Base-by-base conservation (phyloP, 35 echinoderm and acorn worm species). In the Lytechinus variegatus region DNA sequence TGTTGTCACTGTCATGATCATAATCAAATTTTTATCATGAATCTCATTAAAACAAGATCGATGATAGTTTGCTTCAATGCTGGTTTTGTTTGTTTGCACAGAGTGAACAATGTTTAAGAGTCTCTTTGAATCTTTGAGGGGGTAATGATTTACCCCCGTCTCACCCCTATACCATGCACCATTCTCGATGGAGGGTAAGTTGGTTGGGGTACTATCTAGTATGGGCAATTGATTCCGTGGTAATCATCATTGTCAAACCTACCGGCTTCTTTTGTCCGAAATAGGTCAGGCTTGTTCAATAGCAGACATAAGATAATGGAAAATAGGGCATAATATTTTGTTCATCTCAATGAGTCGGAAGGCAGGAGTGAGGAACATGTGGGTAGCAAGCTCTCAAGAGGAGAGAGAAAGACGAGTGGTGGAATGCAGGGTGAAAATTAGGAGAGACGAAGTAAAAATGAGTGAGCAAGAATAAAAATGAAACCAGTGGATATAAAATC, bases 211-310 rank as follows among this genome's bases (percentile, higher is more conserved):
- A 79, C 66, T 79, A 79, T 79, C 14, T 79, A 79, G 66, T 79
- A 79, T 24, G 66, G 66, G 66, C 66, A 79, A 79, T n/a, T 79
- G 66, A 79, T 24, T 79, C n/a, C 16, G 66, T 79, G 66, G 66
- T 79, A 79, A 79, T 79, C 4, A 79, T 79, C 66, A 79, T 79
- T 79, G 66, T 79, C 16, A 79, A 79, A 79, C 16, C 14, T 79
- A 79, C 66, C 66, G 66, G 19, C 66, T 8, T 79, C 66, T n/a
- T 79, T 79, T 79, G 66, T 79, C 66, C 66, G n/a, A 79, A 79
- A 79, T 79, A 79, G 66, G 66, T 79, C 66, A 79, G n/a, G 19
- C 66, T 24, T 79, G 66, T 79, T 79, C 66, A n/a, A 79, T 79
- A 79, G 66, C 66, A 79, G n/a, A 24, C n/a, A 24, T 79, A 79